These are phyloP conservation scores for Trilocha varians DNA, from an alignment of 2,888 invertebrate genomes.

Conservation along the genomic window DNA sequence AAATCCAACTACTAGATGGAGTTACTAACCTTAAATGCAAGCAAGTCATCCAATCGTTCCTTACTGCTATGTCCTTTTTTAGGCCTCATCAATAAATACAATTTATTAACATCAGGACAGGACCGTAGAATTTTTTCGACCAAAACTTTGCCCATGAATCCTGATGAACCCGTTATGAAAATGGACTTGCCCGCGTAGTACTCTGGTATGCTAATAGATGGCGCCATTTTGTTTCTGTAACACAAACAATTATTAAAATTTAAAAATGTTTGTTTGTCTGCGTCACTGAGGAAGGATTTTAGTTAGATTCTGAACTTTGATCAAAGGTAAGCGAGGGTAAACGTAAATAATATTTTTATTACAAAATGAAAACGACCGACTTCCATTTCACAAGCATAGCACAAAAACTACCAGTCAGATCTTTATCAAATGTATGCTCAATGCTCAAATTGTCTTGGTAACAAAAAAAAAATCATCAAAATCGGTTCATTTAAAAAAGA, in stretches of 20 bases:
- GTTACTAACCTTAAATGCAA: conserved; percentile 61
- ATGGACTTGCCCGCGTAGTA: conserved; percentile 76
- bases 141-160: conserved; percentile 88
- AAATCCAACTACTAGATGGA: conserved; percentile 29
- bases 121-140: conserved; percentile 83
- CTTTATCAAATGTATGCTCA: no score
- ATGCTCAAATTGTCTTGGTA: no score
- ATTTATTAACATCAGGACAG: conserved; percentile 77
- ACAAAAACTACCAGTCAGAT: no score
- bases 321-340: no score
- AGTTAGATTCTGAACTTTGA: no score
- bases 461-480: no score
- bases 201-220: conserved; percentile 56
- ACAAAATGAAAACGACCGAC: no score
- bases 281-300: no score
- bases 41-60: conserved; percentile 74
- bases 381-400: no score
- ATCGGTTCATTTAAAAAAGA: no score
- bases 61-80: conserved; percentile 79
- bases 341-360: no score
- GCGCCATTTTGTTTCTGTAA: conserved; percentile 36
- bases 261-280: background rate
- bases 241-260: conserved; percentile 1
- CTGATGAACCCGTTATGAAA: conserved; percentile 87
- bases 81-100: conserved; percentile 82